Evolutionary conservation across 2,888 invertebrate genomes (phyloP).

Genomic region (Nineta flava): DNA sequence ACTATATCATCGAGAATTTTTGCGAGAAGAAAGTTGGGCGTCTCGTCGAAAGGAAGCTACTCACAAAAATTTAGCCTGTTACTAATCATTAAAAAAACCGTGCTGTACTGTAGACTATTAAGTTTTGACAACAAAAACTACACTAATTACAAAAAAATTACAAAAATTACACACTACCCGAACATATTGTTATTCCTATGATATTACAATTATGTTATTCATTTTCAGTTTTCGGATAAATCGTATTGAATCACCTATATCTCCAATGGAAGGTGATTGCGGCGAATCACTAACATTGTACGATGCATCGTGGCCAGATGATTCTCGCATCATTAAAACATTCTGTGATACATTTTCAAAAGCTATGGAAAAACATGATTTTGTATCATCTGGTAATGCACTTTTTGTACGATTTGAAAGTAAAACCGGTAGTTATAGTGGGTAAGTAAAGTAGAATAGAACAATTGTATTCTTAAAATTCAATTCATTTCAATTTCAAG

Average conservation of each 20-base stretch:
- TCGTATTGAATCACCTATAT: conserved; percentile 75
- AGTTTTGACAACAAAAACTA: no score
- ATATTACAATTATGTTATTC: conserved; percentile 3
- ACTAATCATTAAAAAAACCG: no score
- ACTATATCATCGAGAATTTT: no score
- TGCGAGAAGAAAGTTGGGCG: no score
- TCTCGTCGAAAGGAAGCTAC: no score
- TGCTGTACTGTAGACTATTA: no score
- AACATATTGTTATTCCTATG: no score
- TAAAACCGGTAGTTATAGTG: conserved; percentile 83
- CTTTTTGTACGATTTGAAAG: conserved; percentile 81
- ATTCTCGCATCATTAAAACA: conserved; percentile 80
- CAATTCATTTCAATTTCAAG: conserved; percentile 24
- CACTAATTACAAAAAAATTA: no score
- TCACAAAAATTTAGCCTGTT: no score
- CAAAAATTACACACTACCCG: no score
- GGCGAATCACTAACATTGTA: conserved; percentile 82
- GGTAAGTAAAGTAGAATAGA: conserved; percentile 31
- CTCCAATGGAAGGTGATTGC: conserved; percentile 74
- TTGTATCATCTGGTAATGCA: conserved; percentile 74
- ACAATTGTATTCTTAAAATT: not conserved
- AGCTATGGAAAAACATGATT: conserved; percentile 86
- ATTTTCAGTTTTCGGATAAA: conserved; percentile 65
- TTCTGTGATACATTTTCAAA: conserved; percentile 89
- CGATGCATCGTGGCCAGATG: conserved; percentile 76